Percentiles rank a stretch among this genome's conserved stretches.
These are phyloP conservation scores for Megamerina dolium DNA, from an alignment of 2,888 invertebrate species.

Conservation along the genomic window DNA sequence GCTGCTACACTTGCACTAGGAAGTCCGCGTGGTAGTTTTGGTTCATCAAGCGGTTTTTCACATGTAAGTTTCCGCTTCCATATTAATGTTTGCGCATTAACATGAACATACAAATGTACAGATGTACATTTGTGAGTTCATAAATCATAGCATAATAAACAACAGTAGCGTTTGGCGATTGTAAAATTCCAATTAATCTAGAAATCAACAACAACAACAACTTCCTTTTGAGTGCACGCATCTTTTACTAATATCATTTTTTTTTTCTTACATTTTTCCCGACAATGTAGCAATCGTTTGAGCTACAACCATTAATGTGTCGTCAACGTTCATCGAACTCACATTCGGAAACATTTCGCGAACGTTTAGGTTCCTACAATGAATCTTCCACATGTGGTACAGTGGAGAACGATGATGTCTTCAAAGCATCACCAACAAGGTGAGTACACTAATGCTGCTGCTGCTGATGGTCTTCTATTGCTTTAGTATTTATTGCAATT, in stretches of 20 bases:
- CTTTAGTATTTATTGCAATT: not conserved
- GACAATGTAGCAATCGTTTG: slow-evolving; percentile 34
- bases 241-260: slow-evolving; percentile 17
- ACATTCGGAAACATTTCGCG: slow-evolving; percentile 42
- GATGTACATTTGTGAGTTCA: no score
- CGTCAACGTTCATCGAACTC: slow-evolving; percentile 41
- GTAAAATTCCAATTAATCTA: slow-evolving; percentile 28
- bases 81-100: no score
- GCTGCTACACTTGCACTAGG: slow-evolving; percentile 44
- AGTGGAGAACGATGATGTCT: slow-evolving; percentile 44
- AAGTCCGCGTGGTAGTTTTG: slow-evolving; percentile 46
- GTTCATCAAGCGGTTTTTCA: slow-evolving; percentile 41
- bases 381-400: slow-evolving; percentile 35
- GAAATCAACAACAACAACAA: slow-evolving; percentile 28
- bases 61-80: slow-evolving; percentile 33
- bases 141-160: no score
- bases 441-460: slow-evolving; percentile 25
- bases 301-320: slow-evolving; percentile 40
- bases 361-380: slow-evolving; percentile 46
- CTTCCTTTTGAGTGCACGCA: not conserved
- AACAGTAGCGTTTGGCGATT: slow-evolving; percentile 1
- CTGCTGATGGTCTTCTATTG: not conserved
- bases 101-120: no score
- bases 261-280: slow-evolving; percentile 10
- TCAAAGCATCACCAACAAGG: slow-evolving; percentile 41